A percentile compares a stretch with the other conserved stretches of the same genome.
Conservation (phyloP, 2,797 vertebrate genomes). For the Trichosurus vulpecula region DNA sequence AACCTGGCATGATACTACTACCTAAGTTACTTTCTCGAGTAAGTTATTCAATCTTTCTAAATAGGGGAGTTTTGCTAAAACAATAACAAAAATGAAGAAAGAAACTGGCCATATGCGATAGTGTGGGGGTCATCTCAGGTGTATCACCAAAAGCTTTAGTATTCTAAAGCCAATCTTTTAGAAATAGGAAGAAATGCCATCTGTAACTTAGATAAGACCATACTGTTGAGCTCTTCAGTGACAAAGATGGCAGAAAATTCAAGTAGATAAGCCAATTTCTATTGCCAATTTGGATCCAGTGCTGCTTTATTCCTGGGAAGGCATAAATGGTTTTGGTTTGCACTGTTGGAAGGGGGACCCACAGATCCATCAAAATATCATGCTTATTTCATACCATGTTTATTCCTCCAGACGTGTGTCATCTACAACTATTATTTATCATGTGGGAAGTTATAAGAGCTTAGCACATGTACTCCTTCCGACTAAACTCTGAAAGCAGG, state of each 20-base stretch:
- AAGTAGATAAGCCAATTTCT: neutral
- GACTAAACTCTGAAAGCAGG: neutral
- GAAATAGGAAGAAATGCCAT: neutral
- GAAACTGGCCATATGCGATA: neutral
- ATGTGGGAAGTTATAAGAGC: neutral
- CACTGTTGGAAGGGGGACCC: neutral
- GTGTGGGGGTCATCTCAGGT: neutral
- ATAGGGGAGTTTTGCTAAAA: neutral
- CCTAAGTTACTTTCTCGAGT: neutral
- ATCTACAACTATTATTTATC: neutral
- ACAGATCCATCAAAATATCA: neutral
- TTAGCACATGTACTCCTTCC: neutral
- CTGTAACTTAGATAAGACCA: neutral
- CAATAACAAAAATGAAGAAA: neutral
- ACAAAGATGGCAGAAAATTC: conserved; percentile 10
- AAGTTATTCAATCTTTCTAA: neutral
- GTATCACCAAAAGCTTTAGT: neutral
- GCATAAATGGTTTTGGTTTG: neutral
- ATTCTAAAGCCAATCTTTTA: conserved; percentile 21
- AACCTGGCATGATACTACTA: too few species aligned
- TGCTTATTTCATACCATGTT: neutral
- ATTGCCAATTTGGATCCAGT: neutral
- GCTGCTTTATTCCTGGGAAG: neutral
- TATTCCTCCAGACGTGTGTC: neutral
- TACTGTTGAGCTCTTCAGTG: neutral